Conservation (phyloP, 2,797 vertebrate species). For the Danio tinwini region DNA sequence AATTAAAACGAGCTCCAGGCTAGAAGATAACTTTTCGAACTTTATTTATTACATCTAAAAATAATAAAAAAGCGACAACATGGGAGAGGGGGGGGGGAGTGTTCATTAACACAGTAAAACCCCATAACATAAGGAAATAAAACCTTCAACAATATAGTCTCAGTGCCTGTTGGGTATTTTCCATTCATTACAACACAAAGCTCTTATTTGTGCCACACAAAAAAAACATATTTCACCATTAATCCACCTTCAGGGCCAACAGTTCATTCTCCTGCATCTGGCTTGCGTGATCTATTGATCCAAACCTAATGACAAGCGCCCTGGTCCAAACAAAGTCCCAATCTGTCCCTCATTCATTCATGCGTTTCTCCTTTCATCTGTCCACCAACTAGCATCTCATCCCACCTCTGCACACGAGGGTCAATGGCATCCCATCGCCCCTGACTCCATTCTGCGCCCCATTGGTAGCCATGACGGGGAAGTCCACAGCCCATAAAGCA, state of each 20-base stretch:
- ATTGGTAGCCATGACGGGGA: slow-evolving; percentile 20
- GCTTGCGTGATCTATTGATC: slow-evolving; percentile 21
- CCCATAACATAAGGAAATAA: no score
- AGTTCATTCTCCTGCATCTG: slow-evolving; percentile 8
- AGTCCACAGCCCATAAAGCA: slow-evolving; percentile 49
- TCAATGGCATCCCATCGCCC: slow-evolving; percentile 32
- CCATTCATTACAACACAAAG: slow-evolving; percentile 38
- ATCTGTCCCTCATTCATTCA: slow-evolving; percentile 18
- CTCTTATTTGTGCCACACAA: slow-evolving; percentile 34
- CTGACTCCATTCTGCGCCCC: slow-evolving; percentile 10
- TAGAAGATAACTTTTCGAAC: slow-evolving; percentile 35
- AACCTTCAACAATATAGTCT: not conserved
- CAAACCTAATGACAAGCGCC: slow-evolving; percentile 12
- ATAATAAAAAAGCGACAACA: slow-evolving; percentile 20
- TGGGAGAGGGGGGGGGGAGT: not conserved
- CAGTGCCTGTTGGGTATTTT: slow-evolving; percentile 10
- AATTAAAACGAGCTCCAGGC: slow-evolving; percentile 42
- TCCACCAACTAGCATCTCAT: slow-evolving; percentile 38
- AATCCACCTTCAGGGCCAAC: slow-evolving; percentile 26
- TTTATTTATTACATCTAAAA: slow-evolving; percentile 29
- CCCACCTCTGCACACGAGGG: slow-evolving; percentile 21
- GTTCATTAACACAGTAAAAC: slow-evolving; percentile 18
- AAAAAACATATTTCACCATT: slow-evolving; percentile 31
- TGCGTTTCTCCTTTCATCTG: slow-evolving; percentile 3
- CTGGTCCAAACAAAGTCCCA: slow-evolving; percentile 1